Conservation (phyloP, 2,797 vertebrate genomes). For the Helarctos malayanus region DNA sequence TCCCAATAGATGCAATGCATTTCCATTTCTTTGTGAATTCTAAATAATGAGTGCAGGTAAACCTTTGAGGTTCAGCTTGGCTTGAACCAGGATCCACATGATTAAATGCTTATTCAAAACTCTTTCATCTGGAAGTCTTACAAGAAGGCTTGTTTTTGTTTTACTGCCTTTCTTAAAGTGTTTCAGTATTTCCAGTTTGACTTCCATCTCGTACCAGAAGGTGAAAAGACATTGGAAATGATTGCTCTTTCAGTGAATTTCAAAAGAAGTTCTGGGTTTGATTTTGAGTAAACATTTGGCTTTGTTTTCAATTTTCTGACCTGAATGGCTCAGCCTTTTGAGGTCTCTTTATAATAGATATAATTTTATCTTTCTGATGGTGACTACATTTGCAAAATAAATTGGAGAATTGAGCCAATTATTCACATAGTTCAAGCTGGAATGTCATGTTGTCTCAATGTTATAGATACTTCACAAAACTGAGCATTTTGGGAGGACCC, state of each 20-base stretch:
- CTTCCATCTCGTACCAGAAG: slow-evolving; percentile 82
- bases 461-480: slow-evolving; percentile 50
- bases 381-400: slow-evolving; percentile 74
- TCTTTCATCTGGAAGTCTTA: slow-evolving; percentile 86
- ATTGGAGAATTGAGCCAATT: slow-evolving; percentile 72
- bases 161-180: slow-evolving; percentile 85
- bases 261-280: slow-evolving; percentile 86
- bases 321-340: slow-evolving; percentile 68
- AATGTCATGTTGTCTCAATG: slow-evolving; percentile 65
- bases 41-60: slow-evolving; percentile 83
- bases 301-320: slow-evolving; percentile 85
- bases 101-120: slow-evolving; percentile 85
- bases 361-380: slow-evolving; percentile 79
- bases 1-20: slow-evolving; percentile 54
- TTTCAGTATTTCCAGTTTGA: slow-evolving; percentile 83
- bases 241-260: slow-evolving; percentile 79
- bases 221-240: slow-evolving; percentile 83
- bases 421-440: slow-evolving; percentile 36
- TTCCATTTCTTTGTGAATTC: slow-evolving; percentile 76
- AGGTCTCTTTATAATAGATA: slow-evolving; percentile 78
- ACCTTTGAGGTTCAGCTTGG: slow-evolving; percentile 85
- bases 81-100: slow-evolving; percentile 79
- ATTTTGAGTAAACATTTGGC: slow-evolving; percentile 85
- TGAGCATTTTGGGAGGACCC: background rate
- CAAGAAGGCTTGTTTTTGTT: slow-evolving; percentile 83